Conservation (phyloP, 2,888 invertebrate genomes). For the Acanthosepion lycidas region DNA sequence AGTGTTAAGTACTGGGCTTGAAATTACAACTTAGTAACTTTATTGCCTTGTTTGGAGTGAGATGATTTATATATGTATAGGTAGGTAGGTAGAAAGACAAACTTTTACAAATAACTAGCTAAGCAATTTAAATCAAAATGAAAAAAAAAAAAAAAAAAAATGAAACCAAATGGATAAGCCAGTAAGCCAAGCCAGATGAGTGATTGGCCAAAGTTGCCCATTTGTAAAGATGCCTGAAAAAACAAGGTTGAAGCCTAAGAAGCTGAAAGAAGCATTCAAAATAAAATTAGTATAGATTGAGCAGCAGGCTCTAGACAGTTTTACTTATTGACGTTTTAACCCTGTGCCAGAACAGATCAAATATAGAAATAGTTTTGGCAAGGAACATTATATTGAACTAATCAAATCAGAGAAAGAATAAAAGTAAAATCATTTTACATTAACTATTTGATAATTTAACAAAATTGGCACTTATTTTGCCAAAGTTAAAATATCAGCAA, state of each 20-base stretch:
- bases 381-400: neutral
- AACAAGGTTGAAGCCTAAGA: neutral
- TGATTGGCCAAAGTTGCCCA: neutral
- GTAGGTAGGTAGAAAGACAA: too few relatives aligned
- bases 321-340: neutral
- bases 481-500: neutral
- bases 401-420: neutral
- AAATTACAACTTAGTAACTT: too few relatives aligned
- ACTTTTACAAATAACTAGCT: too few relatives aligned
- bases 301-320: neutral
- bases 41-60: too few relatives aligned
- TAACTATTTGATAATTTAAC: neutral
- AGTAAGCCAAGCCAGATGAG: neutral
- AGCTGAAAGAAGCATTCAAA: neutral
- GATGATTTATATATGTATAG: too few relatives aligned
- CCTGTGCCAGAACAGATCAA: neutral
- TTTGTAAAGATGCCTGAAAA: neutral
- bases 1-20: too few relatives aligned
- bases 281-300: neutral
- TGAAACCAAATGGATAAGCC: neutral
- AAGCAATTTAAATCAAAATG: too few relatives aligned
- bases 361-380: neutral
- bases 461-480: neutral
- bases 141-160: too few relatives aligned
- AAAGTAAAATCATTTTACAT: neutral